Base-by-base conservation (phyloP, 2,797 vertebrate species). In the Sebastes trivittatus region DNA sequence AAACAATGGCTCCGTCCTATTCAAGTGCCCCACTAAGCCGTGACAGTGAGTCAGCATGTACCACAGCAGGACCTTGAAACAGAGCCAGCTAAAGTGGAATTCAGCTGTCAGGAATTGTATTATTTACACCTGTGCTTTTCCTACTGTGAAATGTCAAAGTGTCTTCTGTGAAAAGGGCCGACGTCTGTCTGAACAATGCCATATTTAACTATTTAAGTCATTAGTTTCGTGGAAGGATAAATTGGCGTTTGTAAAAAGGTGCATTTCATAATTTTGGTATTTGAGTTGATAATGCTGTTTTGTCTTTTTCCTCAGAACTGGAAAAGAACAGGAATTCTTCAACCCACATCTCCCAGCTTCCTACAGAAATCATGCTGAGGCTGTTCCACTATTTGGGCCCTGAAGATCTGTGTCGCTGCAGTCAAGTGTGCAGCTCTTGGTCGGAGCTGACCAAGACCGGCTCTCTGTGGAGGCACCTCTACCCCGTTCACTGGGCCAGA, bases 401-500 rank as follows among this genome's bases (percentile, higher is more conserved):
- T 36, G 95, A 94, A 77, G 98, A 99, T 75, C 94, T 99, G 90
- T 98, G 98, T 89, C 96, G 95, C 83, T 99, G 98, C 67, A 96
- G 96, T 81, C 98, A 98, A 92, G 98, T 99, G 87, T 98, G 96
- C 96, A 93, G 91, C 81, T 94, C 95, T 22, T 99, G 98, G 98
- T 96, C 96, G 65, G 96, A 97, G 78, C 76, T 99, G 89, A 91
- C 96, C 68, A 98, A 96, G 94, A 97, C 97, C 0, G 98, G 98
- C 83, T 97, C 95, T 18, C 96, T 99, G 52, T 99, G 98, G 98
- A 98, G 95, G 76, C 97, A 99, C 90, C 97, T 99, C 65, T 98
- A 99, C 78, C 98, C 98, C 20, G 97, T 99, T 75, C 96, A 92
- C 83, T 99, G 98, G 98, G 97, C 97, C 79, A 96, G 97, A 97